phyloP scores from a whole-genome alignment of 2,888 invertebrate species.

The Sphinx pinastri region DNA sequence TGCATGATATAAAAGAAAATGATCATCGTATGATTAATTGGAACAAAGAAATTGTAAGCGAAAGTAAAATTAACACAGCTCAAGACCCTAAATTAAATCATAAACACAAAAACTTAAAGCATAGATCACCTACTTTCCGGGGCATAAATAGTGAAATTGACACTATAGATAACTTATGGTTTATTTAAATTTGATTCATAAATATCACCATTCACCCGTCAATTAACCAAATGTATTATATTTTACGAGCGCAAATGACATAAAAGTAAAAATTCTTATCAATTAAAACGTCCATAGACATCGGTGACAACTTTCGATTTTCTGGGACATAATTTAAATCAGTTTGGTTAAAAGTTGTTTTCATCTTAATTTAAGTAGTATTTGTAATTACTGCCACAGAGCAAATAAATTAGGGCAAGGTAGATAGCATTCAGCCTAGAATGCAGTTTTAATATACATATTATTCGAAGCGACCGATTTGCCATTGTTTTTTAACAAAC shows the following conservation, averaged over 20 bases:
- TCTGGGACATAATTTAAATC: conserved; percentile 45
- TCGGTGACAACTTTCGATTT: conserved; percentile 44
- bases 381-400: too few species aligned
- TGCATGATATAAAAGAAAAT: too few species aligned
- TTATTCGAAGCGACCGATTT: not conserved
- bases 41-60: not conserved
- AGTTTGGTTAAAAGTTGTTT: conserved; percentile 27
- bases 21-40: not conserved
- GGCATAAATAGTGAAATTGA: conserved; percentile 5
- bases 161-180: not conserved
- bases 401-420: too few species aligned
- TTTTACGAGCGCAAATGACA: conserved; percentile 18
- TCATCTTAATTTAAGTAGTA: not conserved
- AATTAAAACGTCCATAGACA: conserved; percentile 35
- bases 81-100: not conserved
- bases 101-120: not conserved
- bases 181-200: not conserved
- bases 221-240: not conserved
- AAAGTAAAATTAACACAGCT: not conserved
- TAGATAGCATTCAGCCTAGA: not conserved
- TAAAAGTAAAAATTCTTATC: conserved; percentile 44
- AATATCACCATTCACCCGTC: conserved; percentile 3
- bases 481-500: not conserved
- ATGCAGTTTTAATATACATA: too few species aligned
- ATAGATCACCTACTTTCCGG: conserved; percentile 3